phyloP scores from a whole-genome alignment of 2,113 vertebrate genomes.

The Tinamus guttatus region DNA sequence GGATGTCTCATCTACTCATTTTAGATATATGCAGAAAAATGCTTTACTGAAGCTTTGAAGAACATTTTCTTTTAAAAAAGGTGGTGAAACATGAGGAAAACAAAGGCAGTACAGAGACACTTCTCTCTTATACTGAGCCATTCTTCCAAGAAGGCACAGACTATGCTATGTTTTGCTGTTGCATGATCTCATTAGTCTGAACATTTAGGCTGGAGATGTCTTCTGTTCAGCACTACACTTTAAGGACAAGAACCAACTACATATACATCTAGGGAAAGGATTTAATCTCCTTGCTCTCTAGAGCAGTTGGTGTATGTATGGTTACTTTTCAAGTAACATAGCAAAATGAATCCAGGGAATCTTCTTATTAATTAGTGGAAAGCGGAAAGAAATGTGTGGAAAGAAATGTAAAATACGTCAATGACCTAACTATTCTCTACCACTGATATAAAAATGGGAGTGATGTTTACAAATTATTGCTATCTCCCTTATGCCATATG shows the following conservation, averaged over 20 bases:
- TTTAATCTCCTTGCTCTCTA: background rate
- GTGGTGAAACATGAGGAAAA: background rate
- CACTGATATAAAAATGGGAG: background rate
- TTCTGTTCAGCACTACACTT: background rate
- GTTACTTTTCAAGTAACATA: background rate
- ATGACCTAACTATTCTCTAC: background rate
- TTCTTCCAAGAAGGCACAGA: background rate
- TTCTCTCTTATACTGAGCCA: background rate
- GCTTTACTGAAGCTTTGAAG: background rate
- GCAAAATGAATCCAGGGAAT: background rate
- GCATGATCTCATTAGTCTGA: background rate
- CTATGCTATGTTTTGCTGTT: background rate
- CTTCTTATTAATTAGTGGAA: background rate
- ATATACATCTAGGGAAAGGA: background rate
- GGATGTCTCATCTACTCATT: background rate
- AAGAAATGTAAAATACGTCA: background rate
- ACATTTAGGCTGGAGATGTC: background rate
- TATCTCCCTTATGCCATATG: background rate
- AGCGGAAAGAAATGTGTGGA: background rate
- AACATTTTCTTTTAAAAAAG: background rate
- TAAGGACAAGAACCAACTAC: background rate
- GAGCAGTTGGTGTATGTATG: background rate
- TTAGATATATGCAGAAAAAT: background rate
- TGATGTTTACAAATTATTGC: background rate
- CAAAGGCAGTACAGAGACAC: background rate